Evolutionary conservation across 2,113 vertebrate species (phyloP).

Genomic region (Leptobrachium leishanense): DNA sequence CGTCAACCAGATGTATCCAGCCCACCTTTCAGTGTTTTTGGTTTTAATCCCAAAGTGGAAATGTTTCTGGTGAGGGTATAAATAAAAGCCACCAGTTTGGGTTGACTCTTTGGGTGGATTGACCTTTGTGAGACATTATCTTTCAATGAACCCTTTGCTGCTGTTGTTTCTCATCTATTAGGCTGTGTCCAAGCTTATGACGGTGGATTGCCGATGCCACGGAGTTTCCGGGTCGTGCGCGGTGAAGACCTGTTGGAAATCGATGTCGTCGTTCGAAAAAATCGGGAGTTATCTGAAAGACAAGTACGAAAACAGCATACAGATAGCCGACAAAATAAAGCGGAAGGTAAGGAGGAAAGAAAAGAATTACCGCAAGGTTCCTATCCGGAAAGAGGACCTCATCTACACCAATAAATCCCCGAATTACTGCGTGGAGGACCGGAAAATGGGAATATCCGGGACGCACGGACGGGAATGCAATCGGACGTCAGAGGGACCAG

Average conservation of each 20-base stretch:
- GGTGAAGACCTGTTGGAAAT: constrained; percentile 95
- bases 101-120: too few relatives aligned
- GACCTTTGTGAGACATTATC: too few relatives aligned
- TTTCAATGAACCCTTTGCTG: too few relatives aligned
- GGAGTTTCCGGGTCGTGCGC: constrained; percentile 97
- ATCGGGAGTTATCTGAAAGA: constrained; percentile 88
- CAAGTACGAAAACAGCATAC: constrained; percentile 87
- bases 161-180: constrained; percentile 53
- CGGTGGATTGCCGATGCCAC: constrained; percentile 91
- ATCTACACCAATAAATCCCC: constrained; percentile 89
- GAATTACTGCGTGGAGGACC: constrained; percentile 91
- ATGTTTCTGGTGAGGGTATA: too few relatives aligned
- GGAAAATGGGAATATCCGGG: constrained; percentile 77
- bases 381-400: constrained; percentile 76
- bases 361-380: constrained; percentile 72
- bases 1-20: too few relatives aligned
- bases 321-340: constrained; percentile 78
- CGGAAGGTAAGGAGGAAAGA: constrained; percentile 81
- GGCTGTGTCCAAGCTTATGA: constrained; percentile 88
- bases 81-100: too few relatives aligned
- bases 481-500: constrained; percentile 77
- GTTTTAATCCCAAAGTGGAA: too few relatives aligned
- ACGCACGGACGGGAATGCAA: constrained; percentile 90
- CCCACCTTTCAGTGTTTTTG: too few relatives aligned
- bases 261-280: constrained; percentile 86